A percentile compares a stretch with the other conserved stretches of the same genome.
These are phyloP conservation scores for Isaurus tuberculatus DNA, from an alignment of 92 coral and sea anemone genomes.

Conservation along the genomic window DNA sequence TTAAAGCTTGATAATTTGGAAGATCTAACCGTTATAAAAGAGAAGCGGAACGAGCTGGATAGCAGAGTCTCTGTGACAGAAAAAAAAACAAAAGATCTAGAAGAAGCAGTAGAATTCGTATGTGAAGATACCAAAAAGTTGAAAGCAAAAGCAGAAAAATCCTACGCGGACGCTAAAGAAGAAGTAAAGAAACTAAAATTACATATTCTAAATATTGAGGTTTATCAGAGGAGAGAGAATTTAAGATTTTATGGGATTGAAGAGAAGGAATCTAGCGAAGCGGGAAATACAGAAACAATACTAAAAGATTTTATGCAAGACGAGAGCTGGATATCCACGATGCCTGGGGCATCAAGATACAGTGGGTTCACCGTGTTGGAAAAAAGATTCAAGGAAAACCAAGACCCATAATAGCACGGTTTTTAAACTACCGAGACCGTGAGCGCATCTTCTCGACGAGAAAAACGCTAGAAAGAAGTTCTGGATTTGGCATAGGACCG, in stretches of 20 bases:
- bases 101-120: neutral
- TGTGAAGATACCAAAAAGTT: neutral
- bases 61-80: neutral
- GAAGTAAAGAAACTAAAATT: neutral
- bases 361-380: neutral
- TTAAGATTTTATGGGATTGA: neutral
- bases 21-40: neutral
- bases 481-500: neutral
- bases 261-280: neutral
- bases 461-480: neutral
- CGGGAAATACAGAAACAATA: constrained; percentile 1
- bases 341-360: neutral
- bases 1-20: neutral
- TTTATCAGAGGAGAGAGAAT: neutral
- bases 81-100: too few species aligned
- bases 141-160: neutral
- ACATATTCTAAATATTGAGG: neutral
- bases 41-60: neutral
- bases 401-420: neutral
- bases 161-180: neutral
- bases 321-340: neutral
- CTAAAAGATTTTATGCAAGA: neutral
- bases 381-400: neutral
- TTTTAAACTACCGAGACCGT: neutral
- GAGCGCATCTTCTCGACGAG: neutral